Conservation (phyloP, 2,113 vertebrate genomes). For the Dendrocopos noguchii region DNA sequence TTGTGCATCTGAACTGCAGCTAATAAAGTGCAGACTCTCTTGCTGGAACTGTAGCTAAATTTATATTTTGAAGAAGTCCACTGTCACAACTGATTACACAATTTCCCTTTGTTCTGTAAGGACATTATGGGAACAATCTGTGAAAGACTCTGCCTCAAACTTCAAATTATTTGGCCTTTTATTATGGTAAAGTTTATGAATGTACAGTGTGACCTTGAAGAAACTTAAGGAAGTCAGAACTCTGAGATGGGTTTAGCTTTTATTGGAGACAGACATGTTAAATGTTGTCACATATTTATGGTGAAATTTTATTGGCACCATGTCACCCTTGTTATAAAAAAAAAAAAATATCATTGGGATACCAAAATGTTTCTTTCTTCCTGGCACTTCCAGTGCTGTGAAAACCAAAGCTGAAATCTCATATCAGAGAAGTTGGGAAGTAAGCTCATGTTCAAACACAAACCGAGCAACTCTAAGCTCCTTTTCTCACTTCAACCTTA, state of each 20-base stretch:
- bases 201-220: background rate
- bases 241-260: background rate
- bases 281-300: background rate
- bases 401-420: background rate
- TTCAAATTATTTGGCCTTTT: background rate
- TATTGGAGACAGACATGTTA: background rate
- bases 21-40: conserved; percentile 12
- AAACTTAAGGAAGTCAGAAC: background rate
- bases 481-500: background rate
- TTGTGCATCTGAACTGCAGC: background rate
- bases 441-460: background rate
- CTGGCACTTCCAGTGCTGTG: background rate
- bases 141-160: background rate
- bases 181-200: background rate
- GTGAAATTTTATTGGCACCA: background rate
- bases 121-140: background rate
- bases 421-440: background rate
- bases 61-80: conserved; percentile 16
- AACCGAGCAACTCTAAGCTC: background rate
- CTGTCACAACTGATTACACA: background rate
- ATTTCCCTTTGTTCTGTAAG: background rate
- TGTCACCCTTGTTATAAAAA: background rate
- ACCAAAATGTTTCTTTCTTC: background rate
- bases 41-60: background rate
- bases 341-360: background rate